Percentiles rank a stretch among this genome's conserved stretches.
phyloP scores from a whole-genome alignment of 2,888 invertebrate genomes.

The Vannuccia rotundouncinata region DNA sequence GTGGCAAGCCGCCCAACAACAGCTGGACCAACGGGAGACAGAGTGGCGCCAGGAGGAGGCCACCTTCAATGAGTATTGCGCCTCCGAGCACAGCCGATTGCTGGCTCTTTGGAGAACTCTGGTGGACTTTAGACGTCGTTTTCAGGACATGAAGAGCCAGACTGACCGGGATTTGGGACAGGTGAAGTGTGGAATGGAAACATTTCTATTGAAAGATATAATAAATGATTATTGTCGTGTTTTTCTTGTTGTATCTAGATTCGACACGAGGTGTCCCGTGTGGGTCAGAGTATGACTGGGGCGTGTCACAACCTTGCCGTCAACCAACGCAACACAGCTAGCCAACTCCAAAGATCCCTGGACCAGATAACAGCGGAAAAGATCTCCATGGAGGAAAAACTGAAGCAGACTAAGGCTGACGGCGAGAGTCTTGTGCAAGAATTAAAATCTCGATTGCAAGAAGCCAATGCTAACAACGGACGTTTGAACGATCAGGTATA shows the following conservation, averaged over 20 bases:
- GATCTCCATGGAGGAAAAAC: not conserved
- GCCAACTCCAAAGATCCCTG: not conserved
- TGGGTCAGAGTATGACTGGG: not conserved
- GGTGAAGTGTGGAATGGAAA: too few relatives aligned
- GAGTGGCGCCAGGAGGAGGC: constrained; percentile 90
- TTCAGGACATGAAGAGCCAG: constrained; percentile 76
- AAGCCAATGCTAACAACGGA: not conserved
- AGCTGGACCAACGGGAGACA: constrained; percentile 79
- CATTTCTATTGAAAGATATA: not conserved
- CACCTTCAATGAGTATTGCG: constrained; percentile 90
- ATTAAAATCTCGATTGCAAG: not conserved
- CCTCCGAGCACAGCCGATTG: constrained; percentile 80
- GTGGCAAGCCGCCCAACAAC: constrained; percentile 69
- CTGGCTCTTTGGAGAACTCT: constrained; percentile 85
- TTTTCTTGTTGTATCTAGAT: not conserved
- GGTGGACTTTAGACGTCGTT: constrained; percentile 77
- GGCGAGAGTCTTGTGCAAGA: not conserved
- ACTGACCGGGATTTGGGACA: constrained; percentile 72
- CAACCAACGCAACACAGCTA: not conserved
- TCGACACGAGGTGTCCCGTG: not conserved
- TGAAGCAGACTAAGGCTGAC: not conserved
- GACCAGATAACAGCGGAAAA: not conserved
- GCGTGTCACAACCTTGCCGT: not conserved
- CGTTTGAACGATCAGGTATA: not conserved
- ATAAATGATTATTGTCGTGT: not conserved